phyloP scores from a whole-genome alignment of 1,140 invertebrate species.

The Hyles euphorbiae region DNA sequence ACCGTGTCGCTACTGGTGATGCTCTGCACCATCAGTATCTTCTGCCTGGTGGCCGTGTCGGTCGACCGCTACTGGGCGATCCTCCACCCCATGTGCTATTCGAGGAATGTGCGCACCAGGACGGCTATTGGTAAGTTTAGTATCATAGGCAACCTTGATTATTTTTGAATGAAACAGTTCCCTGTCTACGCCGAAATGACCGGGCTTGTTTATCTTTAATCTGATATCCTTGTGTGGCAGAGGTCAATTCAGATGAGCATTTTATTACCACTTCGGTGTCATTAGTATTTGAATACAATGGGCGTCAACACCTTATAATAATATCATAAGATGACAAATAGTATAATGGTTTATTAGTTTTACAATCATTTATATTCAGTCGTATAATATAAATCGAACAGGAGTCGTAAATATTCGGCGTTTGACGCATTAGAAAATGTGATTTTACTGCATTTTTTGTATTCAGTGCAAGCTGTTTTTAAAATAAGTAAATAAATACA shows the following conservation, averaged over 20 bases:
- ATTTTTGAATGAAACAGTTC: background rate
- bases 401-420: no score
- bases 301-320: slow-evolving; percentile 24
- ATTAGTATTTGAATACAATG: slow-evolving; percentile 42
- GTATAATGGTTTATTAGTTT: background rate
- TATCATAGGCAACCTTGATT: background rate
- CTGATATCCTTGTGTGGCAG: slow-evolving; percentile 10
- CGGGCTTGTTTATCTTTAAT: slow-evolving; percentile 11
- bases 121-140: slow-evolving; percentile 86
- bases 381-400: no score
- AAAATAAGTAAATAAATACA: no score
- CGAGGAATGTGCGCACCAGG: slow-evolving; percentile 88
- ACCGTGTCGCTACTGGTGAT: slow-evolving; percentile 91
- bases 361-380: background rate
- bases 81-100: slow-evolving; percentile 92
- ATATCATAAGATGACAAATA: slow-evolving; percentile 1
- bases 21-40: slow-evolving; percentile 93
- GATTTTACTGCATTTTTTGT: no score
- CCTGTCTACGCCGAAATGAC: background rate
- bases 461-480: no score
- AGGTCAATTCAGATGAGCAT: slow-evolving; percentile 23
- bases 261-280: slow-evolving; percentile 28
- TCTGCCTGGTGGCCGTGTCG: slow-evolving; percentile 92
- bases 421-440: no score
- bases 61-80: slow-evolving; percentile 96